Evolutionary conservation across 1,140 invertebrate genomes (phyloP).

Genomic region (Drosophila neocordata): DNA sequence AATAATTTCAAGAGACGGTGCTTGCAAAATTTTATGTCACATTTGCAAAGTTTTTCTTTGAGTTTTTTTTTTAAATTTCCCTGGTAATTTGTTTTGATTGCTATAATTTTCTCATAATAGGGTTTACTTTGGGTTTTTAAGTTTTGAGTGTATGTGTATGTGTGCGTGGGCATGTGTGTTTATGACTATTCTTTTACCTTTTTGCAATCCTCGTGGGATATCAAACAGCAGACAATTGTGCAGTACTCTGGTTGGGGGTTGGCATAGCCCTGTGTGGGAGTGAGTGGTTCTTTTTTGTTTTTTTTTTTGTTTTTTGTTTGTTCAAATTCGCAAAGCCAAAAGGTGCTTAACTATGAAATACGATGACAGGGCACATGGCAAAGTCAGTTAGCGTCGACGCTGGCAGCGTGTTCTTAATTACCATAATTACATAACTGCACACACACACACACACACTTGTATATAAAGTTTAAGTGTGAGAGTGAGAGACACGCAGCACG

Average conservation of each 20-base stretch:
- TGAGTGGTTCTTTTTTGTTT: slow-evolving; percentile 17
- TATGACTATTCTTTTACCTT: background rate
- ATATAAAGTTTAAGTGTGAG: background rate
- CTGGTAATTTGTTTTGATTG: background rate
- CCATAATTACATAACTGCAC: slow-evolving; percentile 77
- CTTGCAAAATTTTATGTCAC: too few relatives aligned
- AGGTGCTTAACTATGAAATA: slow-evolving; percentile 61
- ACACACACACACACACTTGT: slow-evolving; percentile 21
- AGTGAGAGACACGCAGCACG: slow-evolving; percentile 23
- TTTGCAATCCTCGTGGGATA: slow-evolving; percentile 2
- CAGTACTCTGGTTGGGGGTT: background rate
- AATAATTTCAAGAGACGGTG: too few relatives aligned
- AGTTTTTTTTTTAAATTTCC: background rate
- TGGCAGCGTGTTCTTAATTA: slow-evolving; percentile 69
- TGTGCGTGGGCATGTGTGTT: background rate
- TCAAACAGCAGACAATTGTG: background rate
- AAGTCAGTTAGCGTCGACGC: slow-evolving; percentile 6
- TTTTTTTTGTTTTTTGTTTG: slow-evolving; percentile 23
- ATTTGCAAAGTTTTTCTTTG: too few relatives aligned
- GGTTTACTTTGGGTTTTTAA: background rate
- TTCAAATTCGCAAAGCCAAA: slow-evolving; percentile 53
- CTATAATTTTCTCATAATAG: background rate
- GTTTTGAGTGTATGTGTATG: background rate
- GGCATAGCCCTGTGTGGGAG: background rate
- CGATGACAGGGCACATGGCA: slow-evolving; percentile 53